Evolutionary conservation across 2,113 vertebrate genomes (phyloP).

Genomic region (Alouatta palliata): DNA sequence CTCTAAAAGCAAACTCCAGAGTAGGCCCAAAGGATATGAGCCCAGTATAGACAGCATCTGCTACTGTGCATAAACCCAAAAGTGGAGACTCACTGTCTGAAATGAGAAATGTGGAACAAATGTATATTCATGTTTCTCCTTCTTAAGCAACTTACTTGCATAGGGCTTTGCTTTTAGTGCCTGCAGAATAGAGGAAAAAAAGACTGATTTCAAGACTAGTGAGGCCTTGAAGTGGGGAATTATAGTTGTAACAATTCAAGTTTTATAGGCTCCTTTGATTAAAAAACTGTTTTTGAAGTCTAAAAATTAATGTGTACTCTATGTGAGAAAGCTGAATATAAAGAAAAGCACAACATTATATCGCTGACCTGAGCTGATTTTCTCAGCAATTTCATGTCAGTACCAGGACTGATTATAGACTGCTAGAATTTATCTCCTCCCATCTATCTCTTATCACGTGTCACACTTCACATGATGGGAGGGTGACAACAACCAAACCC

Average conservation of each 20-base stretch:
- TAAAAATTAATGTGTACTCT: not conserved
- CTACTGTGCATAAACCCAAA: not conserved
- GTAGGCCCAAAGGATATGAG: not conserved
- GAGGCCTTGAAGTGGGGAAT: not conserved
- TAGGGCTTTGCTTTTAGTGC: not conserved
- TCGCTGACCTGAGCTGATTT: not conserved
- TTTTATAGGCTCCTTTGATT: constrained; percentile 8
- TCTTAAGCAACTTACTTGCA: not conserved
- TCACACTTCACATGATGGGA: not conserved
- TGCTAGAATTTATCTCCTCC: not conserved
- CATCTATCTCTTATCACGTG: not conserved
- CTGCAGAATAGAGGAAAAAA: not conserved
- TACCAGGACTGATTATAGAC: not conserved
- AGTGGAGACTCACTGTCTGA: not conserved
- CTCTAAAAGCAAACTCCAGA: not conserved
- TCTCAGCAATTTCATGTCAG: not conserved
- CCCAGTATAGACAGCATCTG: not conserved
- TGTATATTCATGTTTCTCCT: not conserved
- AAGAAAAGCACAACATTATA: not conserved
- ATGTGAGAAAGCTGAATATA: not conserved
- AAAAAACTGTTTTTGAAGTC: constrained; percentile 16
- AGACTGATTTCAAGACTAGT: not conserved
- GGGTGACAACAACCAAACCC: not conserved
- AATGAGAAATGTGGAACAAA: not conserved
- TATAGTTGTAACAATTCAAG: not conserved